Evolutionary conservation across 2,888 invertebrate species (phyloP).

Genomic region (Chaetogeoica ovagalla): DNA sequence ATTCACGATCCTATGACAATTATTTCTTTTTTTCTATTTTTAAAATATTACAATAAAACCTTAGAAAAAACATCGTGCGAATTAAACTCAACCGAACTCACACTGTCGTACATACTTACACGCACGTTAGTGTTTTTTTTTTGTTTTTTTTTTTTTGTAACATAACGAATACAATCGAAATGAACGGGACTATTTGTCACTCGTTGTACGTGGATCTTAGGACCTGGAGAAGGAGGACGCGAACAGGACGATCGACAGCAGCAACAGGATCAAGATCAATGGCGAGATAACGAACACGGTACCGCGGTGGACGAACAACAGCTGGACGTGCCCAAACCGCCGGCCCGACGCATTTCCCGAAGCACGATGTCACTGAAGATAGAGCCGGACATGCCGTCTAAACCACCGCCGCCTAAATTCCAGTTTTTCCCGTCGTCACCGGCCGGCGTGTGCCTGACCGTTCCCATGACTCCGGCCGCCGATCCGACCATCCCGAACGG

Average conservation of each 20-base stretch:
- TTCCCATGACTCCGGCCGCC: conserved; percentile 60
- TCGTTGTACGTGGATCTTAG: not conserved
- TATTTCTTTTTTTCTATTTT: too few relatives aligned
- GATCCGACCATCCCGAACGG: conserved; percentile 59
- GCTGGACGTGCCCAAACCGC: conserved; percentile 58
- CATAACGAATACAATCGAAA: too few relatives aligned
- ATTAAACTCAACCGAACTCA: too few relatives aligned
- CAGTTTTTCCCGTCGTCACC: conserved; percentile 56
- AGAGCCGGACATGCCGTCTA: conserved; percentile 59
- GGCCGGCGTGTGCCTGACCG: conserved; percentile 56
- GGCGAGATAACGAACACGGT: not conserved
- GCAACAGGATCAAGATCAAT: not conserved
- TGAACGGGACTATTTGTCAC: too few relatives aligned
- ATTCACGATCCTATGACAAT: too few relatives aligned
- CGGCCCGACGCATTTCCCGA: conserved; percentile 59
- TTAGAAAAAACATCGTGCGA: too few relatives aligned
- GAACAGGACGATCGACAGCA: not conserved
- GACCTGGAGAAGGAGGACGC: conserved; percentile 4
- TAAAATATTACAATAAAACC: too few relatives aligned
- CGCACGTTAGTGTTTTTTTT: too few relatives aligned
- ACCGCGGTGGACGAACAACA: conserved; percentile 59
- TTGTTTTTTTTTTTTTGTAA: too few relatives aligned
- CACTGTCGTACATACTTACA: too few relatives aligned
- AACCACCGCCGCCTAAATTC: conserved; percentile 61
- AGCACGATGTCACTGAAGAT: conserved; percentile 65